These are phyloP conservation scores for Cherax destructor DNA, from an alignment of 1,140 invertebrate species.

Conservation along the genomic window DNA sequence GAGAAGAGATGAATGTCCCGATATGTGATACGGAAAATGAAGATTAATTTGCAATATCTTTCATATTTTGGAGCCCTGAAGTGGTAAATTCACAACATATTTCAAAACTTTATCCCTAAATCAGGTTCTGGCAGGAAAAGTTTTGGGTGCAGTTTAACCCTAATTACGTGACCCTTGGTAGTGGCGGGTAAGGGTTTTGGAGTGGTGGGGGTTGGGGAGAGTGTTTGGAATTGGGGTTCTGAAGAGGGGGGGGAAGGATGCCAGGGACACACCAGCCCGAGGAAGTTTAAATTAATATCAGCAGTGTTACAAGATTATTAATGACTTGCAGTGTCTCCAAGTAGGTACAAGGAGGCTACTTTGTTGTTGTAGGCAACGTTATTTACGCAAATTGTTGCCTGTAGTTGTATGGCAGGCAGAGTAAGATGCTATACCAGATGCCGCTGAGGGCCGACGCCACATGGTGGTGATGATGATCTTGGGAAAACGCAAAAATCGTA, in stretches of 20 bases:
- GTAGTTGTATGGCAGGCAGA: no score
- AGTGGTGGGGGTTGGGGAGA: background rate
- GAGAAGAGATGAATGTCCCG: background rate
- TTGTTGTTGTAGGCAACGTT: no score
- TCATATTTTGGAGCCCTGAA: background rate
- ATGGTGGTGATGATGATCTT: no score
- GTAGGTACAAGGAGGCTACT: background rate
- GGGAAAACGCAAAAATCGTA: no score
- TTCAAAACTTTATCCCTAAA: slow-evolving; percentile 9
- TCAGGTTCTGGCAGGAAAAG: slow-evolving; percentile 10
- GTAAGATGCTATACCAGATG: no score
- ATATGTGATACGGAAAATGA: slow-evolving; percentile 7
- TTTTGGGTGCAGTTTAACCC: slow-evolving; percentile 1
- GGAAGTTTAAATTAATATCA: background rate
- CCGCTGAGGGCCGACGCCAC: no score
- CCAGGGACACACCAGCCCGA: background rate
- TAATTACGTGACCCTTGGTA: slow-evolving; percentile 2
- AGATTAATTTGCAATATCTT: slow-evolving; percentile 1
- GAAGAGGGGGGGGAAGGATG: background rate
- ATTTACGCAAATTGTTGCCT: no score
- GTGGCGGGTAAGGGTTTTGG: background rate
- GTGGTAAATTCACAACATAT: slow-evolving; percentile 17
- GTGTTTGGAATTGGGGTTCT: no score
- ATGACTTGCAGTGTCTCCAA: background rate
- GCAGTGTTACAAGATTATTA: background rate